phyloP scores from a whole-genome alignment of 2,113 vertebrate species.

The Uria lomvia region DNA sequence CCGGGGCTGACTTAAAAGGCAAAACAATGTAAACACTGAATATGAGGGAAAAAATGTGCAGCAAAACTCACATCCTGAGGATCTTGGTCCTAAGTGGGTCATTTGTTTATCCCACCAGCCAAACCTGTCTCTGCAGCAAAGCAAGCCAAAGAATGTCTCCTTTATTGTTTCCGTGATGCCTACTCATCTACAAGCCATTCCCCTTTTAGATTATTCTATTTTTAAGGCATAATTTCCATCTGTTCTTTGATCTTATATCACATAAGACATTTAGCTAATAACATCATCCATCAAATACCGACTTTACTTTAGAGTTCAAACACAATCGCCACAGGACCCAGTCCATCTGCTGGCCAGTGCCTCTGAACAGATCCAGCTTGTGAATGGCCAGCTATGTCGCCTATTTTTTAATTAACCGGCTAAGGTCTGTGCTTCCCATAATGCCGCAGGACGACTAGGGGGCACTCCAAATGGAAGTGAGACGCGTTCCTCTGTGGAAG shows the following conservation, averaged over 20 bases:
- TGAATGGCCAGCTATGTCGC: constrained; percentile 33
- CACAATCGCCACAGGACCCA: constrained; percentile 33
- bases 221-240: constrained; percentile 74
- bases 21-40: not conserved
- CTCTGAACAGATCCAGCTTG: constrained; percentile 48
- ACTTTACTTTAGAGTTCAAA: constrained; percentile 59
- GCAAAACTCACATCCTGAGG: not conserved
- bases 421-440: not conserved
- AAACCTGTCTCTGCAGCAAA: constrained; percentile 39
- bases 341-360: constrained; percentile 45
- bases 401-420: constrained; percentile 40
- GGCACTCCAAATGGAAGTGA: not conserved
- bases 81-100: not conserved
- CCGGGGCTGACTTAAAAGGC: not conserved
- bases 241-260: constrained; percentile 75
- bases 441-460: not conserved
- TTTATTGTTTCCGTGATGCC: constrained; percentile 69
- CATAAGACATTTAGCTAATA: constrained; percentile 70
- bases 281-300: constrained; percentile 63
- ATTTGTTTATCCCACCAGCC: constrained; percentile 17
- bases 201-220: constrained; percentile 73
- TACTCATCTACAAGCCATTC: constrained; percentile 69
- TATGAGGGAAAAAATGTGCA: not conserved
- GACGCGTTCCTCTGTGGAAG: rapidly evolving
- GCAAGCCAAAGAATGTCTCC: constrained; percentile 69